Evolutionary conservation across 92 coral and sea anemone genomes (phyloP).

Genomic region (Phymanthus crucifer): DNA sequence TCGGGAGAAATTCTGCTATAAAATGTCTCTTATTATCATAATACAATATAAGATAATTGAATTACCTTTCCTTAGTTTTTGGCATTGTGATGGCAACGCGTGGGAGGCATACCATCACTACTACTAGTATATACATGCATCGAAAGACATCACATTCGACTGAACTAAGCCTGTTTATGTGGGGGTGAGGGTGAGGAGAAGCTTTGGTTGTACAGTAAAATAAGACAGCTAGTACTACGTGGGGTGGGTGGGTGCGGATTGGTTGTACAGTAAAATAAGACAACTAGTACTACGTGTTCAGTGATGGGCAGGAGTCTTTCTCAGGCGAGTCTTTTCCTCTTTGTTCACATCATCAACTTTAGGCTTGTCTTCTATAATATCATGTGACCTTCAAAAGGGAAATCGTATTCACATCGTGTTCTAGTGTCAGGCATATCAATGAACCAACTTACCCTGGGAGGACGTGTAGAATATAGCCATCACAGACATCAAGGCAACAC

Average conservation of each 20-base stretch:
- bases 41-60: conserved; percentile 10
- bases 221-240: neutral
- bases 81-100: neutral
- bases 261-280: too few species aligned
- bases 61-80: neutral
- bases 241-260: neutral
- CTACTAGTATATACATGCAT: neutral
- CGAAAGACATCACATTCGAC: neutral
- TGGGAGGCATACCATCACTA: neutral
- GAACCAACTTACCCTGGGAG: neutral
- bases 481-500: neutral
- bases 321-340: conserved; percentile 50
- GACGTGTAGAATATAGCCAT: neutral
- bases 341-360: conserved; percentile 44
- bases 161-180: neutral
- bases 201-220: too few species aligned
- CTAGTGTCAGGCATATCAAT: neutral
- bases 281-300: neutral
- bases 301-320: conserved; percentile 22
- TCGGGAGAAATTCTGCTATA: neutral
- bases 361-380: conserved; percentile 44
- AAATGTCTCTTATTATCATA: neutral
- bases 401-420: too few species aligned
- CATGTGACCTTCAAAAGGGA: conserved; percentile 12
- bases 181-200: too few species aligned